phyloP scores from a whole-genome alignment of 2,888 invertebrate species.

The Tenthredo livida region DNA sequence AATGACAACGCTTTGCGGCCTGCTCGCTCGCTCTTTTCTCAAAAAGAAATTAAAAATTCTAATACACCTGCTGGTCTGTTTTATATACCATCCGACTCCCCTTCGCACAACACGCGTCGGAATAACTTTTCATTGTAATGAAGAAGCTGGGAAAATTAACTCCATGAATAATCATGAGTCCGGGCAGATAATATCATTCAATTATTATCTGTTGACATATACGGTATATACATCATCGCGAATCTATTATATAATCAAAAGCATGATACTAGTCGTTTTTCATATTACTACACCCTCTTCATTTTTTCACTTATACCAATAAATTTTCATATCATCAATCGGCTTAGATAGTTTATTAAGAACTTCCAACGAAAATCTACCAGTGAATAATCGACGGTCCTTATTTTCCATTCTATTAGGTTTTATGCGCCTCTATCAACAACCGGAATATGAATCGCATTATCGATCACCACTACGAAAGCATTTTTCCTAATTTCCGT shows the following conservation, averaged over 20 bases:
- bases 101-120: background rate
- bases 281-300: background rate
- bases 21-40: background rate
- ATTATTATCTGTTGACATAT: background rate
- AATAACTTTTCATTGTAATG: conserved; percentile 13
- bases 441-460: background rate
- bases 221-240: background rate
- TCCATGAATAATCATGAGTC: background rate
- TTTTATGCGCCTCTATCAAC: background rate
- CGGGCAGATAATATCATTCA: background rate
- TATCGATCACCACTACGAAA: background rate
- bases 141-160: background rate
- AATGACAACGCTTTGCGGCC: background rate
- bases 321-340: background rate
- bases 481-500: background rate
- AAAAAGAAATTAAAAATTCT: background rate
- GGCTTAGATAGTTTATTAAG: background rate
- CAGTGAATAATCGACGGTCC: background rate
- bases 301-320: background rate
- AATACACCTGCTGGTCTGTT: background rate
- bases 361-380: background rate
- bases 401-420: background rate
- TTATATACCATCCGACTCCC: background rate
- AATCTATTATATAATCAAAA: background rate
- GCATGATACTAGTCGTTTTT: background rate